A percentile compares a stretch with the other conserved stretches of the same genome.
These are phyloP conservation scores for Hedya salicella DNA, from an alignment of 2,888 invertebrate genomes.

Conservation along the genomic window DNA sequence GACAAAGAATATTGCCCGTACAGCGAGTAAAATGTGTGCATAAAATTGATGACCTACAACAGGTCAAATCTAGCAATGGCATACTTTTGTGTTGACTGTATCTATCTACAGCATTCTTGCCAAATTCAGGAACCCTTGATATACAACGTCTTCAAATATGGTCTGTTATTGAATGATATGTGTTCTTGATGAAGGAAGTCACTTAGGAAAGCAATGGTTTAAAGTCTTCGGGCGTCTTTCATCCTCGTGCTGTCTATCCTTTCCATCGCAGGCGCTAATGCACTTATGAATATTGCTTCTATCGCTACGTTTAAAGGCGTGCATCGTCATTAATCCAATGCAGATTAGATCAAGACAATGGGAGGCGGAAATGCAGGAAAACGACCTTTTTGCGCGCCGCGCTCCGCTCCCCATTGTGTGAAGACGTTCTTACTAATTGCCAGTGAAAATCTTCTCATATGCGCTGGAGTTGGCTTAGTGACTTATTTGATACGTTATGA, in stretches of 20 bases:
- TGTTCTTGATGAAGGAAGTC: no score
- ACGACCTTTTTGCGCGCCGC: slow-evolving; percentile 68
- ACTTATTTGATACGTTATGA: slow-evolving; percentile 32
- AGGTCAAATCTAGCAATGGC: no score
- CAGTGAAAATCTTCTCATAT: slow-evolving; percentile 55
- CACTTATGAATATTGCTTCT: slow-evolving; percentile 30
- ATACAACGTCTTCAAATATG: no score
- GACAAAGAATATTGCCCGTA: neutral
- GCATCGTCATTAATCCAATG: slow-evolving; percentile 68
- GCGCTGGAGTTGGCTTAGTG: slow-evolving; percentile 31
- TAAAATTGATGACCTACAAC: no score
- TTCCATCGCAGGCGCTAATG: neutral
- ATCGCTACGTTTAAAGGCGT: slow-evolving; percentile 41
- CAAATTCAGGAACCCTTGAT: no score
- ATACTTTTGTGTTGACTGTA: no score
- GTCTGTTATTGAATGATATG: no score
- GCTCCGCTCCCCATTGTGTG: slow-evolving; percentile 68
- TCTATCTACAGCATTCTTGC: no score
- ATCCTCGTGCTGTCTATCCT: neutral
- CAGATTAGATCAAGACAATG: slow-evolving; percentile 77
- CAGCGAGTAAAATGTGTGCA: no score
- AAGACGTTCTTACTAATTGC: slow-evolving; percentile 67
- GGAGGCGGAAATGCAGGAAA: slow-evolving; percentile 75
- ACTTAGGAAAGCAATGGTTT: no score
- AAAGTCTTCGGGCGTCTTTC: neutral